Conservation (phyloP, 2,888 invertebrate species). For the Physocephala rufipes region DNA sequence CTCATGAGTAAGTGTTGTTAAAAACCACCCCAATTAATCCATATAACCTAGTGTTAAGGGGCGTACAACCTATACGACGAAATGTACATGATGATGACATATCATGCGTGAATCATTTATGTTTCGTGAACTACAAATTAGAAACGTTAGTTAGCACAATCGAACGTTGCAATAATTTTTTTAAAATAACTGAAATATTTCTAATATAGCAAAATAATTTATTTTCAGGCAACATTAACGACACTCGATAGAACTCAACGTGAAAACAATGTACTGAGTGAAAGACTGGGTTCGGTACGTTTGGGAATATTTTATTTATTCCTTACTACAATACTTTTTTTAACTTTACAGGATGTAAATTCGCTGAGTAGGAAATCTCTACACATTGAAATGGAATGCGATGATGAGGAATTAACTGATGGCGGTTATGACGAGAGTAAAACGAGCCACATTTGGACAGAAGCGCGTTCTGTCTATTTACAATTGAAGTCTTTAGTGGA, state of each 20-base stretch:
- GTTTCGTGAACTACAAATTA: too few relatives aligned
- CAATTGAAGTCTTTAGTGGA: slow-evolving; percentile 78
- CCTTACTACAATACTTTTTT: slow-evolving; percentile 23
- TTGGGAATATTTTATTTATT: slow-evolving; percentile 22
- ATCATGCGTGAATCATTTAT: too few relatives aligned
- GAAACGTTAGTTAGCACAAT: too few relatives aligned
- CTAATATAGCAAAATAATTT: neutral
- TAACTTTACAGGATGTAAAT: slow-evolving; percentile 53
- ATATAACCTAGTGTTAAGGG: too few relatives aligned
- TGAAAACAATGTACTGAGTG: slow-evolving; percentile 76
- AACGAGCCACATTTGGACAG: slow-evolving; percentile 70
- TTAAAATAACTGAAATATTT: too few relatives aligned
- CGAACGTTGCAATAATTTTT: too few relatives aligned
- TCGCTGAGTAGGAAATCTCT: slow-evolving; percentile 72
- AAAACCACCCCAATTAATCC: too few relatives aligned
- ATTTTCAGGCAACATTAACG: slow-evolving; percentile 69
- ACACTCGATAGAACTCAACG: slow-evolving; percentile 78
- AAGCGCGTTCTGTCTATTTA: slow-evolving; percentile 77
- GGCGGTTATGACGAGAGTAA: slow-evolving; percentile 62
- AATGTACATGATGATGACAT: too few relatives aligned
- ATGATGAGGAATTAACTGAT: slow-evolving; percentile 70
- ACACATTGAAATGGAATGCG: slow-evolving; percentile 90
- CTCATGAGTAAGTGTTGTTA: too few relatives aligned
- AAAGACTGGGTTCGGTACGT: slow-evolving; percentile 73
- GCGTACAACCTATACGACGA: too few relatives aligned